Conservation (phyloP, 2,888 invertebrate species). For the Mythimna impura region DNA sequence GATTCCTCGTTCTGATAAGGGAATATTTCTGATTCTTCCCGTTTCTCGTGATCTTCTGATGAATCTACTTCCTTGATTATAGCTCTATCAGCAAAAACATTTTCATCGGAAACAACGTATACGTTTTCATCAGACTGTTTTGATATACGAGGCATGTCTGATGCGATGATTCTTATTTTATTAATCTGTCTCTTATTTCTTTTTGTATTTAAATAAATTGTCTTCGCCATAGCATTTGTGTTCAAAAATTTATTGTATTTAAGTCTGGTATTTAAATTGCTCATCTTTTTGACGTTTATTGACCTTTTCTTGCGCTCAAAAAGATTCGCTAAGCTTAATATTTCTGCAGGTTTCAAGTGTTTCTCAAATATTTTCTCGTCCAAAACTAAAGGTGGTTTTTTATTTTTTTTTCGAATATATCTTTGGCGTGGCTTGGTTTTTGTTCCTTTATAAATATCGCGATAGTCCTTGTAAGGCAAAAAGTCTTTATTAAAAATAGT, state of each 20-base stretch:
- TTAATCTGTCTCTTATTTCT: constrained; percentile 80
- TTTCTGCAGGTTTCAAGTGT: constrained; percentile 76
- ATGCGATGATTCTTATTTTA: constrained; percentile 80
- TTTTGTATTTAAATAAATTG: constrained; percentile 75
- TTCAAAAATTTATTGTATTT: constrained; percentile 77
- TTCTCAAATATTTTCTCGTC: constrained; percentile 73
- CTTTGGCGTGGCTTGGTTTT: constrained; percentile 35
- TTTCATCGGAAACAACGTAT: constrained; percentile 78
- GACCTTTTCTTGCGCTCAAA: constrained; percentile 77
- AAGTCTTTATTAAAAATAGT: constrained; percentile 69
- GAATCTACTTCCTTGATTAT: constrained; percentile 71
- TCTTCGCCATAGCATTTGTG: constrained; percentile 75
- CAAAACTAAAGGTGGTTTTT: constrained; percentile 58
- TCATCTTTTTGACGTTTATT: constrained; percentile 71
- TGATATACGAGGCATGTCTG: constrained; percentile 66
- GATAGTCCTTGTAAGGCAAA: constrained; percentile 71
- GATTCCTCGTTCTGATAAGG: constrained; percentile 67
- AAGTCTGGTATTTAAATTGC: constrained; percentile 74
- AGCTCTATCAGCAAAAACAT: constrained; percentile 77
- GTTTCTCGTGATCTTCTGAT: constrained; percentile 59
- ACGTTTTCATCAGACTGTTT: constrained; percentile 77
- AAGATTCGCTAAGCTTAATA: constrained; percentile 73
- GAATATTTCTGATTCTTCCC: constrained; percentile 65
- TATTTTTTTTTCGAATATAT: constrained; percentile 14
- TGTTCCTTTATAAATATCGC: constrained; percentile 69